Evolutionary conservation across 2,113 vertebrate genomes (phyloP).

Genomic region (Axis porcinus): DNA sequence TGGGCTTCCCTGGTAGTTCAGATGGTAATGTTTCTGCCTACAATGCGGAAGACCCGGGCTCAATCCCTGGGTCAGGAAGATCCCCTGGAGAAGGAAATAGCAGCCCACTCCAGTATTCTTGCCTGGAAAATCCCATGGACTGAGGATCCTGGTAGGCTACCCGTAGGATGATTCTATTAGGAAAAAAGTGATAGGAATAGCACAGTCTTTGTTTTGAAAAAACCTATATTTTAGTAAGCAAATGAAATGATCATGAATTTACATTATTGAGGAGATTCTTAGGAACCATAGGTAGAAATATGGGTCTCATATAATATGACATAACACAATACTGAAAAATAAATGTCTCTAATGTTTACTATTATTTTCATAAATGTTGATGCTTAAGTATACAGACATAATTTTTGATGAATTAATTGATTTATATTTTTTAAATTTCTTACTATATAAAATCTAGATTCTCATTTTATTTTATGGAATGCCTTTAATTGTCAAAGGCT

Average conservation of each 20-base stretch:
- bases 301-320: neutral
- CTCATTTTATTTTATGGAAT: neutral
- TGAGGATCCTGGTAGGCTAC: no score
- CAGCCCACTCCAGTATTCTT: no score
- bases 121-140: no score
- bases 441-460: neutral
- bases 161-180: neutral
- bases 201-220: neutral
- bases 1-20: no score
- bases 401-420: neutral
- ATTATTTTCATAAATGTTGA: neutral
- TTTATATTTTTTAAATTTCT: neutral
- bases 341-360: neutral
- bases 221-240: neutral
- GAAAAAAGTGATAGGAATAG: neutral
- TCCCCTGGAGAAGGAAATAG: no score
- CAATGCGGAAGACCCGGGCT: no score
- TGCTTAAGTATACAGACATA: neutral
- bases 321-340: neutral
- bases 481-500: neutral
- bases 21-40: no score
- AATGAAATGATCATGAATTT: neutral
- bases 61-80: no score
- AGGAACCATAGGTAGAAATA: neutral
- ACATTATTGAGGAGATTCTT: neutral